These are phyloP conservation scores for Dryococelus australis DNA, from an alignment of 2,888 invertebrate species.

Conservation along the genomic window DNA sequence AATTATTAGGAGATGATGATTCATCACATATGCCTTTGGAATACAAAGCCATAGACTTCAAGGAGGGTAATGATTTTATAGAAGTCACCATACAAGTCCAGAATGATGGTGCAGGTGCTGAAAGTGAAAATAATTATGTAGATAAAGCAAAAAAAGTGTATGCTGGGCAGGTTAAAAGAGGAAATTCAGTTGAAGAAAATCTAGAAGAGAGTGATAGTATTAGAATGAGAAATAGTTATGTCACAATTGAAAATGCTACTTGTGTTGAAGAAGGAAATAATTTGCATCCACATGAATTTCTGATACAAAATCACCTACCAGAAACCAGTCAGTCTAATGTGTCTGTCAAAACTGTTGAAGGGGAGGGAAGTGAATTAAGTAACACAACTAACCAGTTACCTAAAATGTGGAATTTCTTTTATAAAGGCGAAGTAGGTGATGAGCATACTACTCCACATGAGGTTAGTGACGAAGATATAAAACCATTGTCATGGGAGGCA, in stretches of 20 bases:
- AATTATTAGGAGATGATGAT: neutral
- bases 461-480: neutral
- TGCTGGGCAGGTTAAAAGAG: neutral
- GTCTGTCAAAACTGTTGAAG: neutral
- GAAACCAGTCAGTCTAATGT: neutral
- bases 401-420: neutral
- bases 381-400: neutral
- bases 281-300: neutral
- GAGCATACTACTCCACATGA: neutral
- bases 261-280: neutral
- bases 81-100: neutral
- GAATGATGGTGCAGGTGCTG: neutral
- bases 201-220: neutral
- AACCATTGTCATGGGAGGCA: neutral
- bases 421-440: neutral
- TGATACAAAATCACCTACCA: neutral
- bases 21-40: neutral
- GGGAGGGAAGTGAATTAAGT: neutral
- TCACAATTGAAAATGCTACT: neutral
- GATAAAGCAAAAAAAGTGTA: neutral
- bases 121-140: neutral
- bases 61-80: conserved; percentile 16
- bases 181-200: neutral
- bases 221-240: neutral
- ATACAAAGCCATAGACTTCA: neutral